Evolutionary conservation across 2,888 invertebrate genomes (phyloP).

Genomic region (Lithophane leautieri): DNA sequence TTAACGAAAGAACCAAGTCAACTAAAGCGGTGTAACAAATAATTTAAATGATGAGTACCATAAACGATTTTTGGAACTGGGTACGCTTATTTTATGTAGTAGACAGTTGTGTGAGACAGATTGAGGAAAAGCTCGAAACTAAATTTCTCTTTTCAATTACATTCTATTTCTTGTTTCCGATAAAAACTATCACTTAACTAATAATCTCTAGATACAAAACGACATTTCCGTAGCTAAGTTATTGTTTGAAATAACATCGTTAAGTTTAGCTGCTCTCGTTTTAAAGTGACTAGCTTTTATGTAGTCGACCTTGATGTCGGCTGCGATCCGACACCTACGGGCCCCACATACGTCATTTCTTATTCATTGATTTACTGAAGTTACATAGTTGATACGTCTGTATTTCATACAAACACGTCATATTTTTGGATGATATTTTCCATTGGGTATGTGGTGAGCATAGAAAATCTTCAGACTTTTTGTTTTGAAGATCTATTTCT

Average conservation of each 20-base stretch:
- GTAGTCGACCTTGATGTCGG: constrained; percentile 70
- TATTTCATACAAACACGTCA: constrained; percentile 52
- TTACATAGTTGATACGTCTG: constrained; percentile 37
- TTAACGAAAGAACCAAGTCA: constrained; percentile 62
- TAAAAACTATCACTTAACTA: constrained; percentile 19
- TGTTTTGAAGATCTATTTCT: neutral
- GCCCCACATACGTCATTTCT: constrained; percentile 68
- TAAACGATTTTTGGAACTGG: constrained; percentile 28
- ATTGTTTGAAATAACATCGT: constrained; percentile 20
- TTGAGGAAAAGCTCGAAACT: constrained; percentile 28
- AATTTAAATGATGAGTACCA: constrained; percentile 41
- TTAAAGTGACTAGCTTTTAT: constrained; percentile 49
- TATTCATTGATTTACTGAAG: constrained; percentile 71
- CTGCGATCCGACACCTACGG: constrained; percentile 64
- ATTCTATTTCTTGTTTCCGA: constrained; percentile 31
- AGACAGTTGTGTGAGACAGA: constrained; percentile 39
- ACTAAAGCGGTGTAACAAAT: constrained; percentile 51
- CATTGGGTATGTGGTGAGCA: constrained; percentile 7
- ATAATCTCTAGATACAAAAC: neutral
- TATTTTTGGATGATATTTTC: constrained; percentile 42
- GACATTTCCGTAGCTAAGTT: neutral
- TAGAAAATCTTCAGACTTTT: constrained; percentile 17
- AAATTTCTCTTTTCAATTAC: constrained; percentile 27
- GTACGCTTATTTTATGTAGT: neutral
- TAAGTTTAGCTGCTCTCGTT: constrained; percentile 44